These are phyloP conservation scores for Drosophila peninsularis DNA, from an alignment of 2,888 invertebrate genomes.

Conservation along the genomic window DNA sequence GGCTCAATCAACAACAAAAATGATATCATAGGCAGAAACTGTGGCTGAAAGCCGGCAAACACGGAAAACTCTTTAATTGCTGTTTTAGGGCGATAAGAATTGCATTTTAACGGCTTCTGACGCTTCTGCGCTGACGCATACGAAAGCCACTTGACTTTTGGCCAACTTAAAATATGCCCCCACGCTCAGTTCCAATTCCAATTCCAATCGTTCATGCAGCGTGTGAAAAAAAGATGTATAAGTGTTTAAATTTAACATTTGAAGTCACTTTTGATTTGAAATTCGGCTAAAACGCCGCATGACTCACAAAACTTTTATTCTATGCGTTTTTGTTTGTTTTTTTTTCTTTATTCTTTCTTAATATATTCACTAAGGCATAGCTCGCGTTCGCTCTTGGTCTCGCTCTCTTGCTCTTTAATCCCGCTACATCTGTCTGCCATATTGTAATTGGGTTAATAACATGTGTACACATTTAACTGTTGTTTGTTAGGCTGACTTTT, in stretches of 20 bases:
- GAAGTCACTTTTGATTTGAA: conserved; percentile 10
- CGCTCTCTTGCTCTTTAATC: conserved; percentile 18
- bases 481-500: conserved; percentile 59
- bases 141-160: conserved; percentile 62
- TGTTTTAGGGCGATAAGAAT: conserved; percentile 44
- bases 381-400: conserved; percentile 6
- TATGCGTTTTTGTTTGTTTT: conserved; percentile 20
- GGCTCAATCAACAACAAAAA: conserved; percentile 47
- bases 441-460: conserved; percentile 74
- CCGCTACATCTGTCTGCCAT: conserved; percentile 49
- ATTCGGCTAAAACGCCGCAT: conserved; percentile 26
- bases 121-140: conserved; percentile 60
- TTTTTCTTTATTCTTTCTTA: conserved; percentile 15
- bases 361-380: conserved; percentile 43
- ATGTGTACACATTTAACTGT: conserved; percentile 51
- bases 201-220: conserved; percentile 30
- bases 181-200: conserved; percentile 25
- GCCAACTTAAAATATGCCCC: conserved; percentile 41
- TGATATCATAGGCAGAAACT: conserved; percentile 52
- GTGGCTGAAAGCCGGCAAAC: conserved; percentile 23
- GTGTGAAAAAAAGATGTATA: conserved; percentile 43
- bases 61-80: conserved; percentile 37
- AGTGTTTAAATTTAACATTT: conserved; percentile 21
- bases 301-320: conserved; percentile 38
- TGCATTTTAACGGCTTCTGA: conserved; percentile 30